Evolutionary conservation across 2,888 invertebrate species (phyloP), one percentile per base, ranked within the genome.

Genomic region (Amblyjoppa proteus): DNA sequence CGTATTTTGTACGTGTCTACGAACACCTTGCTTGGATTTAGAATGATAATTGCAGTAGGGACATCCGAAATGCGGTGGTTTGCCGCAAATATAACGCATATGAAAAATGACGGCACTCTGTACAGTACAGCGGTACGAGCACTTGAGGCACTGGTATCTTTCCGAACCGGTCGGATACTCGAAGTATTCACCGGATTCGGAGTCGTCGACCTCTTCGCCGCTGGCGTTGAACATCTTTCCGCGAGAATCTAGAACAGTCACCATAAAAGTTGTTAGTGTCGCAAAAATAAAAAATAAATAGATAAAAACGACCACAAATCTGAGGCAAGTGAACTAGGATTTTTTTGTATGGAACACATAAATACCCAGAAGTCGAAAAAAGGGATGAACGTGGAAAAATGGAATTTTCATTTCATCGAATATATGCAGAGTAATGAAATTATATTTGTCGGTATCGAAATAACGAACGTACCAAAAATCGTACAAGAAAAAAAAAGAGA

Each of bases 61-160:
- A 61, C 94, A 94, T 38, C 89, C 89, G 87, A 93, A 94, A 64
- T 92, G 88, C 4, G 93, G 93, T 31, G 90, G 90, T 82, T 92
- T 91, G 31, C 92, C 93, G 84, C 94, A 94, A 84, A 94, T 94
- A 87, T 93, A 93, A 70, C 89, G 92, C 11, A 90, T 87, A 86
- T 94, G 94, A 34, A 58, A 69, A 34, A 87, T 87, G 61, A 91
- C 87, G 85, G 90, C 90, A 2, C 85, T 68, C 45, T 89, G 88
- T 82, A 90, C 84, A 0, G 89, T 86, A 79, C 90, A 91, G 20
- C 88, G 88, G 20, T 88, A 88, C 31, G 87, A 84, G 77, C 91
- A 92, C 0, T 80, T 89, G 11, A 87, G 88, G 56, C 91, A 91
- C 53, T 87, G 84, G 56, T 88, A 89, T 16, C 79, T 88, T 74